Conservation (phyloP, 2,797 vertebrate genomes). For the Ataeniobius toweri region DNA sequence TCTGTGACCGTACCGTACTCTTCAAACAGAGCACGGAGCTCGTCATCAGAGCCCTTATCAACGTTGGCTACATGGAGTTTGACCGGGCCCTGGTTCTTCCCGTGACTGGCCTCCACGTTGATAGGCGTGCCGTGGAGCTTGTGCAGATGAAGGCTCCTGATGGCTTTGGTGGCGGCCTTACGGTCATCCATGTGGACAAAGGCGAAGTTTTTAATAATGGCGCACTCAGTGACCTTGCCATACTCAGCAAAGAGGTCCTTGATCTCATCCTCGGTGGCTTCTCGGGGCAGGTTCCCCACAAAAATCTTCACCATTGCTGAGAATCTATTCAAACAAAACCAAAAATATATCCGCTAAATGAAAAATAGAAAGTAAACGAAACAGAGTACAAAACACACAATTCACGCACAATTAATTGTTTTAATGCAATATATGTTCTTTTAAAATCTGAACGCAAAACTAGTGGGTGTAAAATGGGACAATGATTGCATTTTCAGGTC, state of each 20-base stretch:
- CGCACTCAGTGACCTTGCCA: constrained; percentile 82
- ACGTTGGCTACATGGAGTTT: constrained; percentile 86
- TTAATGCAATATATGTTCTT: not conserved
- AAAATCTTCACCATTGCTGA: constrained; percentile 84
- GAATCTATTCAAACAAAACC: constrained; percentile 18
- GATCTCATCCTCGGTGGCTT: constrained; percentile 81
- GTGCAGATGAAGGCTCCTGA: constrained; percentile 78
- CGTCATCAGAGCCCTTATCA: constrained; percentile 76
- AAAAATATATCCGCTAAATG: not conserved
- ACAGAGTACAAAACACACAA: not conserved
- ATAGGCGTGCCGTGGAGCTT: constrained; percentile 81
- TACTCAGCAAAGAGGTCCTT: constrained; percentile 78
- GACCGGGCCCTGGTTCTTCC: constrained; percentile 80
- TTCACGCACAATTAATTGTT: not conserved
- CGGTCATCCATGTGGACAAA: constrained; percentile 86
- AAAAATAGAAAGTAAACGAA: not conserved
- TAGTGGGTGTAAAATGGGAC: too few species aligned
- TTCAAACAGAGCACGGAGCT: constrained; percentile 80
- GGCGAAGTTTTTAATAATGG: constrained; percentile 85
- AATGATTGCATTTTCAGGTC: too few species aligned
- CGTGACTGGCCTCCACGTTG: constrained; percentile 82
- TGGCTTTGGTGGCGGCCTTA: constrained; percentile 83
- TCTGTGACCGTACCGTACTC: constrained; percentile 81
- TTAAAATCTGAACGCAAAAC: too few species aligned
- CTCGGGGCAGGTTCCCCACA: constrained; percentile 82